Evolutionary conservation across 2,888 invertebrate genomes (phyloP).

Genomic region (Stratiomys singularior): DNA sequence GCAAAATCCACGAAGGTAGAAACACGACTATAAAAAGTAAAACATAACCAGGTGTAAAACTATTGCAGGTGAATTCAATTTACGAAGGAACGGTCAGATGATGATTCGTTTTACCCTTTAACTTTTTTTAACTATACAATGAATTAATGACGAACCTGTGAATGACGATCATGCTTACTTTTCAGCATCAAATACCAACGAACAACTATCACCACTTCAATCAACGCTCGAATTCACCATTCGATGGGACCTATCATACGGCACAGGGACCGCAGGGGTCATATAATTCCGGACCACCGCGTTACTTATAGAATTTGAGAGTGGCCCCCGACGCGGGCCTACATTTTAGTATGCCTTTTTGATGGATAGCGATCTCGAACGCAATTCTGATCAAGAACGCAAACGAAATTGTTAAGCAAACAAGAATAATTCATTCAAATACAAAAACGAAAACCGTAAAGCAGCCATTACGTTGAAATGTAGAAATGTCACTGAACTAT

Average conservation of each 20-base stretch:
- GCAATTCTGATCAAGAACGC: slow-evolving; percentile 6
- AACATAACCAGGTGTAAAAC: too few relatives aligned
- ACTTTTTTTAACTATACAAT: too few relatives aligned
- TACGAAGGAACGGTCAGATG: too few relatives aligned
- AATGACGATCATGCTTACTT: neutral
- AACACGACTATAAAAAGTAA: too few relatives aligned
- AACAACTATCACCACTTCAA: slow-evolving; percentile 64
- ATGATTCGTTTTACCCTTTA: too few relatives aligned
- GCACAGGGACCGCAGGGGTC: slow-evolving; percentile 60
- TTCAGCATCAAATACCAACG: slow-evolving; percentile 63
- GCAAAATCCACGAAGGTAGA: too few relatives aligned
- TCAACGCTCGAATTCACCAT: slow-evolving; percentile 65
- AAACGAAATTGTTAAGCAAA: slow-evolving; percentile 28
- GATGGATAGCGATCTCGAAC: slow-evolving; percentile 53
- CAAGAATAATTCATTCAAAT: neutral
- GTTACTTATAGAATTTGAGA: slow-evolving; percentile 66
- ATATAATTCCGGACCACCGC: slow-evolving; percentile 65
- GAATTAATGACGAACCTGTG: too few relatives aligned
- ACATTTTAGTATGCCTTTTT: slow-evolving; percentile 66
- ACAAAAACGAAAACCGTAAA: slow-evolving; percentile 1
- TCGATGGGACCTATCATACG: slow-evolving; percentile 61
- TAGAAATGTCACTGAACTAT: neutral
- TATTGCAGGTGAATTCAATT: too few relatives aligned
- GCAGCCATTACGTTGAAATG: slow-evolving; percentile 5
- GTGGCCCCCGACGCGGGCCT: slow-evolving; percentile 65